These are phyloP conservation scores for Conistra vaccinii DNA, from an alignment of 2,888 invertebrate species.

Conservation along the genomic window DNA sequence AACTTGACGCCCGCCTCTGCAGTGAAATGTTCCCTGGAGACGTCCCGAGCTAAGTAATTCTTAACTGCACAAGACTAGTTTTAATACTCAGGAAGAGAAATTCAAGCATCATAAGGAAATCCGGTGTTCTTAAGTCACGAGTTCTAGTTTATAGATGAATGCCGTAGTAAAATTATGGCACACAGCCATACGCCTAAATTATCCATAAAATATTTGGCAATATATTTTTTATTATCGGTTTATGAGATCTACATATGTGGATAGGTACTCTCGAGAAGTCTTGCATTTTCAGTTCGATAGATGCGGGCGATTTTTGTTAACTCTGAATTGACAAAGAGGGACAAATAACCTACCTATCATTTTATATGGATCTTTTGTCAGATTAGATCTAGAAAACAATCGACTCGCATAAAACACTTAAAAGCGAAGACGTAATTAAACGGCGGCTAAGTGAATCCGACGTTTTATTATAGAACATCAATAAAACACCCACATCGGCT, in stretches of 20 bases:
- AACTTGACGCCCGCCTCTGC: slow-evolving; percentile 71
- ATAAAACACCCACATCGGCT: slow-evolving; percentile 77
- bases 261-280: slow-evolving; percentile 10
- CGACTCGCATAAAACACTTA: slow-evolving; percentile 25
- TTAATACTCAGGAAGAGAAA: slow-evolving; percentile 60
- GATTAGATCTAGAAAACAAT: slow-evolving; percentile 24
- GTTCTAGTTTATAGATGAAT: slow-evolving; percentile 54
- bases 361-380: slow-evolving; percentile 7
- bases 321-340: background rate
- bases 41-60: slow-evolving; percentile 66
- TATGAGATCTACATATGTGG: slow-evolving; percentile 5
- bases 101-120: slow-evolving; percentile 60
- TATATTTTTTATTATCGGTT: slow-evolving; percentile 47
- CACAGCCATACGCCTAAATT: slow-evolving; percentile 36
- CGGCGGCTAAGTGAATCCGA: slow-evolving; percentile 68
- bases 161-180: slow-evolving; percentile 47
- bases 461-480: slow-evolving; percentile 69
- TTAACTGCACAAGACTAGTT: slow-evolving; percentile 65
- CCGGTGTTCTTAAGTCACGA: slow-evolving; percentile 47
- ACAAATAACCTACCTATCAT: background rate
- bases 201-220: slow-evolving; percentile 54
- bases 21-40: slow-evolving; percentile 71
- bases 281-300: slow-evolving; percentile 12
- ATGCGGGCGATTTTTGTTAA: slow-evolving; percentile 7
- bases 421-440: slow-evolving; percentile 60